Evolutionary conservation across 2,888 invertebrate species (phyloP).

Genomic region (Beris chalybata): DNA sequence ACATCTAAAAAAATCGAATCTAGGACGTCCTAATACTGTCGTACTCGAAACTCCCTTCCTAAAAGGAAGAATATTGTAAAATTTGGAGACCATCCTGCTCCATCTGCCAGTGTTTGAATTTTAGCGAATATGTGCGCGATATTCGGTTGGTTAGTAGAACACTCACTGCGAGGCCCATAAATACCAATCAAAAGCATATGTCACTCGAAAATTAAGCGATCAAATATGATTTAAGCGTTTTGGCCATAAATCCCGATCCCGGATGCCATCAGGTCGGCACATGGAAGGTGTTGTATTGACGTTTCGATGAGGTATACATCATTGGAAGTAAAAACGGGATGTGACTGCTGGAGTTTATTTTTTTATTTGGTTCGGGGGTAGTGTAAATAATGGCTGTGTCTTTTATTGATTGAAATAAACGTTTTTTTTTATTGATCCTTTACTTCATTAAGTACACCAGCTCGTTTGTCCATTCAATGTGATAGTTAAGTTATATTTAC

Average conservation of each 20-base stretch:
- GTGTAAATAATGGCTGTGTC: background rate
- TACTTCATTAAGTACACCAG: too few species aligned
- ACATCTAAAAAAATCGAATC: too few species aligned
- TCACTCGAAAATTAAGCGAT: constrained; percentile 43
- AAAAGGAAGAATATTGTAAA: background rate
- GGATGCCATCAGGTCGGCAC: too few species aligned
- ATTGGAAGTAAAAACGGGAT: background rate
- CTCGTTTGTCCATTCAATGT: too few species aligned
- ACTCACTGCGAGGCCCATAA: constrained; percentile 27
- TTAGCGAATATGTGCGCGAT: background rate
- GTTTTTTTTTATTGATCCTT: too few species aligned
- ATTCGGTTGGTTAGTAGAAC: background rate
- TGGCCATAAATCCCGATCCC: constrained; percentile 41
- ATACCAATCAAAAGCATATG: constrained; percentile 40
- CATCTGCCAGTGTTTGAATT: too few species aligned
- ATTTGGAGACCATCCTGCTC: background rate
- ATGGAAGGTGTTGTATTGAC: too few species aligned
- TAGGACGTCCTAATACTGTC: too few species aligned
- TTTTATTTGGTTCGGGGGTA: background rate
- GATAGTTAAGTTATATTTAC: too few species aligned
- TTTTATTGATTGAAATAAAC: too few species aligned
- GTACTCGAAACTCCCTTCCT: too few species aligned
- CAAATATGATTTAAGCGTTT: constrained; percentile 45
- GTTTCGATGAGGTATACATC: too few species aligned
- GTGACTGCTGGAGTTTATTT: background rate